These are phyloP conservation scores for Solenodon paradoxus DNA, from an alignment of 2,113 vertebrate species.

Conservation along the genomic window DNA sequence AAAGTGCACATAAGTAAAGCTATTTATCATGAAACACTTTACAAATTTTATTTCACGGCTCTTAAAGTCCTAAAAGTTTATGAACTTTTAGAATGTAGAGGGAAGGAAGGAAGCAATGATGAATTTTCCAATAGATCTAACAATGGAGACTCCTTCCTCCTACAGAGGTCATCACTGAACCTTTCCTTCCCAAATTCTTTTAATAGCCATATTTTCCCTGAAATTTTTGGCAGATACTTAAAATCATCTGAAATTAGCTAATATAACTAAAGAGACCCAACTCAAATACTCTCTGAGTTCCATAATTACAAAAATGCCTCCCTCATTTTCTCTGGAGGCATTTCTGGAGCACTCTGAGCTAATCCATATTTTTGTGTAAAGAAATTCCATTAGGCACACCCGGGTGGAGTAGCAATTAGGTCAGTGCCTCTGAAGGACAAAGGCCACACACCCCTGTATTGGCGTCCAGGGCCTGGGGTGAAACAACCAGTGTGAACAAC, in stretches of 20 bases:
- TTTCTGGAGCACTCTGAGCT: not conserved
- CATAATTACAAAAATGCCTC: conserved; percentile 34
- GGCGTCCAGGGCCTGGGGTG: too few relatives aligned
- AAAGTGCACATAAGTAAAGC: not conserved
- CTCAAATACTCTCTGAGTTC: not conserved
- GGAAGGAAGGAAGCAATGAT: not conserved
- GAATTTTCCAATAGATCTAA: not conserved
- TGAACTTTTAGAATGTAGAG: not conserved
- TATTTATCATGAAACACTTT: not conserved
- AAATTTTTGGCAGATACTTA: not conserved
- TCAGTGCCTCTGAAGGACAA: too few relatives aligned
- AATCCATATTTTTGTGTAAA: conserved; percentile 44
- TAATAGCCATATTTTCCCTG: not conserved
- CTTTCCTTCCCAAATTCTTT: not conserved
- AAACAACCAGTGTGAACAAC: too few relatives aligned
- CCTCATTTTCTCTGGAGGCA: not conserved
- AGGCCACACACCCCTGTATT: too few relatives aligned
- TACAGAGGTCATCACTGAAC: not conserved
- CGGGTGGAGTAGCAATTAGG: too few relatives aligned
- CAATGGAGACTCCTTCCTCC: not conserved
- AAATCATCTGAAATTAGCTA: conserved; percentile 37
- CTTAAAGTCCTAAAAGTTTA: not conserved
- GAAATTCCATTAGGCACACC: conserved; percentile 63
- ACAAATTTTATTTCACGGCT: conserved; percentile 1
- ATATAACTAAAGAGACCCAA: not conserved